Conservation (phyloP, 2,797 vertebrate species). For the Agapornis canus region DNA sequence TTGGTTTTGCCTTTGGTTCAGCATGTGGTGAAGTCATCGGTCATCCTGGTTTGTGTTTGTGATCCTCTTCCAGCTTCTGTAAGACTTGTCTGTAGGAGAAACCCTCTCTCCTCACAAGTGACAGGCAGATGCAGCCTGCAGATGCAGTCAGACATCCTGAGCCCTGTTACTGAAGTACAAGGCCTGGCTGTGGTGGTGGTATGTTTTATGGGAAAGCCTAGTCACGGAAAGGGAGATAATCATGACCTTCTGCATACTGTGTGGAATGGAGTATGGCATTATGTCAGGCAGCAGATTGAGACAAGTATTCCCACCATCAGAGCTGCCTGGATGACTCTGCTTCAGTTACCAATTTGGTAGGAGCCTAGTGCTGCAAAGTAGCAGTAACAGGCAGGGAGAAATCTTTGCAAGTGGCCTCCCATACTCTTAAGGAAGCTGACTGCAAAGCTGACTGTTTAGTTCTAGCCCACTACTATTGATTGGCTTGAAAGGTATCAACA, state of each 20-base stretch:
- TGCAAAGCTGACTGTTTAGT: not conserved
- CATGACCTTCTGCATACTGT: not conserved
- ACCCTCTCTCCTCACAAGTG: not conserved
- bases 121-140: not conserved
- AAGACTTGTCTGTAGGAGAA: not conserved
- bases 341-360: not conserved
- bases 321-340: not conserved
- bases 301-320: not conserved
- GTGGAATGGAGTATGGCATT: accelerated
- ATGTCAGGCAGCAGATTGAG: not conserved
- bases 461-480: not conserved
- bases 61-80: not conserved
- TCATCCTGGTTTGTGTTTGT: not conserved
- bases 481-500: not conserved
- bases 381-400: not conserved
- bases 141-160: not conserved
- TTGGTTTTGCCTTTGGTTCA: not conserved
- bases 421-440: not conserved
- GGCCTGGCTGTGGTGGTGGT: not conserved
- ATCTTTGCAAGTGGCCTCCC: not conserved
- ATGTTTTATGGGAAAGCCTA: not conserved
- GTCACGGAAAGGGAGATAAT: not conserved
- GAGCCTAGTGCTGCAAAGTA: not conserved
- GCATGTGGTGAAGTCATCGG: not conserved
- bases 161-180: not conserved